These are phyloP conservation scores for Ctenoplectra terminalis DNA, from an alignment of 1,140 invertebrate genomes.

Conservation along the genomic window DNA sequence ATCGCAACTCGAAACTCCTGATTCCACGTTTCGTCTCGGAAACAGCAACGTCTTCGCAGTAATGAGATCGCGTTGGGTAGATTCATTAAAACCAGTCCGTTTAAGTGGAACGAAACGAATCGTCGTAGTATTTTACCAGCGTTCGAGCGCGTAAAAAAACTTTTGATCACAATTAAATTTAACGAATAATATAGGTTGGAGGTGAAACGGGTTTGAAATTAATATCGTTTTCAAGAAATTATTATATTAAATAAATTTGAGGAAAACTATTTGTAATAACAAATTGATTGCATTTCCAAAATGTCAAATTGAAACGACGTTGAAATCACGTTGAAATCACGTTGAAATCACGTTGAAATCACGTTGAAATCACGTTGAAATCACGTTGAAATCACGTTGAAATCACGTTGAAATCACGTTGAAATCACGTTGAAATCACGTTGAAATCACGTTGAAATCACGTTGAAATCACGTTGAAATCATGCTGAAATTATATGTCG, in stretches of 20 bases:
- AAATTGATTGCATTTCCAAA: not conserved
- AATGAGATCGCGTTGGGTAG: constrained; percentile 15
- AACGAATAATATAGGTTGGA: too few relatives aligned
- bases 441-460: too few relatives aligned
- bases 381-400: too few relatives aligned
- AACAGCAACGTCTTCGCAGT: not conserved
- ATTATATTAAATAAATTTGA: not conserved
- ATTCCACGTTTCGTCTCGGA: not conserved
- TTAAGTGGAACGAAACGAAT: not conserved
- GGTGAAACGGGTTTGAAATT: too few relatives aligned
- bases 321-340: too few relatives aligned
- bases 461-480: too few relatives aligned
- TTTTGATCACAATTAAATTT: not conserved
- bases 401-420: too few relatives aligned
- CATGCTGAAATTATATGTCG: too few relatives aligned
- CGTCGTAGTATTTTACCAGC: not conserved
- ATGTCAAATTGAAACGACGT: not conserved
- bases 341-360: too few relatives aligned
- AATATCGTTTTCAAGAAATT: not conserved
- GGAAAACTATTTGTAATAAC: not conserved
- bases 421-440: too few relatives aligned
- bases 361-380: too few relatives aligned
- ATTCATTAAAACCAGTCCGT: constrained; percentile 7
- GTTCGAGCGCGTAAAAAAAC: not conserved
- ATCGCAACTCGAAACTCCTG: not conserved